Evolutionary conservation across 1,140 invertebrate species (phyloP), one percentile per base, ranked within the genome.

Genomic region (Lasaia peninsularis): DNA sequence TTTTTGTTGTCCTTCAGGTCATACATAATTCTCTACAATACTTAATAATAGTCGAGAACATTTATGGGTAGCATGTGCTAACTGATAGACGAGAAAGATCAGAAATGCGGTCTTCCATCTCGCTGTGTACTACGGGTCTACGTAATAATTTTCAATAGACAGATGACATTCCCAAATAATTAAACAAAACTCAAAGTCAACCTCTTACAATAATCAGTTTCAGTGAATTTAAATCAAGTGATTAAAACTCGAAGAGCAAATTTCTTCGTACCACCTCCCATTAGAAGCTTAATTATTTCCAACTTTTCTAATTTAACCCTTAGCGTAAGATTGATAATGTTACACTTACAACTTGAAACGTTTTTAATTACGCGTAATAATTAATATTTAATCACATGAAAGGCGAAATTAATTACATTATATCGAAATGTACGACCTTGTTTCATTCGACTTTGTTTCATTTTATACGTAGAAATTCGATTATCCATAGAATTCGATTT

Each of bases 261-360:
- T 44, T 44, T 44, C 37, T 44, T 44, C 16, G 10, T 44, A 44
- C 7, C 16, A 44, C 37, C 37, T 44, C 18, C 37, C 37, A 44
- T 44, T 44, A 44, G 37, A 18, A 10, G 37, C 37, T 44, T 44
- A 44, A 44, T 44, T 44, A 44, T 44, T 44, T 44, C 18, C 37
- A 44, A 44, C 37, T 44, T 44, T 44, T 44, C 37, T 40, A 40
- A 40, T 40, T 40, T 40, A 40, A 40, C 35, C 35, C 35, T 8
- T 16, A 40, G 16, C 35, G 14, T 16, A 40, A 40, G 35, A 40
- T 40, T 40, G 35, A 40, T 40, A 16, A 40, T 40, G 16, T 40
- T 16, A 40, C 16, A 11, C 37, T 40, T 9, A 11, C 14, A 18
- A 8, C 37, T 40, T 44, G 16, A 44, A 44, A 20, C 40, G 40